A percentile compares a stretch with the other conserved stretches of the same genome.
Evolutionary conservation across 2,888 invertebrate genomes (phyloP).

Genomic region (Chydorus sphaericus): DNA sequence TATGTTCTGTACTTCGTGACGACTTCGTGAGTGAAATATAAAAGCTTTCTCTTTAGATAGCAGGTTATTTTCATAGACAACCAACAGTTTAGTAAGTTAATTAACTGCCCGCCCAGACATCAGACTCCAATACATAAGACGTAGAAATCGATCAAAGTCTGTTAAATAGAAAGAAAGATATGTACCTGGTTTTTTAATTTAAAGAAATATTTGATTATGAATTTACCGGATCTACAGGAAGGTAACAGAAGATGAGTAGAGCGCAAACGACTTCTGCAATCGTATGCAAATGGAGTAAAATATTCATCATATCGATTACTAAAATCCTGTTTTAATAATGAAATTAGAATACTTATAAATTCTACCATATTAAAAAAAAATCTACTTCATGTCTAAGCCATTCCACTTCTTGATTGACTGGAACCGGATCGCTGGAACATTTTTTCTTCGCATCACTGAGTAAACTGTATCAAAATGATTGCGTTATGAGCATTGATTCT

Average conservation of each 20-base stretch:
- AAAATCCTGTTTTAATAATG: neutral
- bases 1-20: no score
- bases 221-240: neutral
- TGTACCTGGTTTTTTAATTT: neutral
- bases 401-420: neutral
- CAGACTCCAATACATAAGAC: constrained; percentile 67
- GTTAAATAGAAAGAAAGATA: constrained; percentile 17
- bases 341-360: neutral
- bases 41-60: no score
- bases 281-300: neutral
- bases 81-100: no score
- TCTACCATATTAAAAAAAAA: neutral
- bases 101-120: constrained; percentile 72
- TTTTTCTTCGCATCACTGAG: neutral
- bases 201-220: constrained; percentile 7
- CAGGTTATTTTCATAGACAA: no score
- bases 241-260: neutral
- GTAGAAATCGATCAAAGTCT: constrained; percentile 47
- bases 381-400: neutral
- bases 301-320: neutral
- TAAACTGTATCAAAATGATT: neutral
- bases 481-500: neutral
- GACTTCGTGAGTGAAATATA: no score
- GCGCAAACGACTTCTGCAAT: neutral
- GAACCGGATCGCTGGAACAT: neutral